Evolutionary conservation across 2,888 invertebrate species (phyloP).

Genomic region (Nymphalis c-album): DNA sequence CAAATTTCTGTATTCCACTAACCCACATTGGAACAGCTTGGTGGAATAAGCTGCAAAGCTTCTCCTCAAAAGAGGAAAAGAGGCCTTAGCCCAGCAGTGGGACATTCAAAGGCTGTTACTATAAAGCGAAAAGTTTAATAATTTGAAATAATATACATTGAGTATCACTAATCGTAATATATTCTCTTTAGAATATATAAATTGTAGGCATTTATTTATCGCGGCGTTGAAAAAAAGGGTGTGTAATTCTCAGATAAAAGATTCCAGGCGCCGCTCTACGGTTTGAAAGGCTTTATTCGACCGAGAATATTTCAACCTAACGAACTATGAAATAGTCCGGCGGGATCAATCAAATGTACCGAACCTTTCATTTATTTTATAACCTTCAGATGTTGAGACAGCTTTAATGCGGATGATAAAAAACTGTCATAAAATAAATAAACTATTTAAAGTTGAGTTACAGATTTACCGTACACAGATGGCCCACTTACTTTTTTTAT

Average conservation of each 20-base stretch:
- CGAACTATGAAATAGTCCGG: constrained; percentile 43
- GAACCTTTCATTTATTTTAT: constrained; percentile 25
- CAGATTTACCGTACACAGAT: no score
- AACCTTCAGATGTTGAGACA: neutral
- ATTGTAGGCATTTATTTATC: constrained; percentile 19
- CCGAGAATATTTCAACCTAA: constrained; percentile 41
- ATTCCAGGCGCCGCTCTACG: constrained; percentile 27
- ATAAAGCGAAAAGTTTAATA: neutral
- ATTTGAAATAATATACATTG: neutral
- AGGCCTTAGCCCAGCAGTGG: no score
- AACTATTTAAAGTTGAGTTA: no score
- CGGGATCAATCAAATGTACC: constrained; percentile 40
- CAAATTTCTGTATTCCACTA: no score
- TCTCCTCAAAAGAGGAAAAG: no score
- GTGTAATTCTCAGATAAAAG: constrained; percentile 29
- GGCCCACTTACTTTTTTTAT: no score
- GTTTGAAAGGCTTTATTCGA: constrained; percentile 39
- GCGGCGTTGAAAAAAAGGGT: constrained; percentile 22
- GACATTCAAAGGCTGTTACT: no score
- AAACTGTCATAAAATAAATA: neutral
- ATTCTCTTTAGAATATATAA: constrained; percentile 4
- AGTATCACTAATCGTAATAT: neutral
- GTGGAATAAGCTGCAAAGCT: no score
- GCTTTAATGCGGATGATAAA: neutral
- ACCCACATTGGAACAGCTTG: no score